A percentile compares a stretch with the other conserved stretches of the same genome.
Evolutionary conservation across 2,888 invertebrate species (phyloP).

Genomic region (Netelia fuscicornis): DNA sequence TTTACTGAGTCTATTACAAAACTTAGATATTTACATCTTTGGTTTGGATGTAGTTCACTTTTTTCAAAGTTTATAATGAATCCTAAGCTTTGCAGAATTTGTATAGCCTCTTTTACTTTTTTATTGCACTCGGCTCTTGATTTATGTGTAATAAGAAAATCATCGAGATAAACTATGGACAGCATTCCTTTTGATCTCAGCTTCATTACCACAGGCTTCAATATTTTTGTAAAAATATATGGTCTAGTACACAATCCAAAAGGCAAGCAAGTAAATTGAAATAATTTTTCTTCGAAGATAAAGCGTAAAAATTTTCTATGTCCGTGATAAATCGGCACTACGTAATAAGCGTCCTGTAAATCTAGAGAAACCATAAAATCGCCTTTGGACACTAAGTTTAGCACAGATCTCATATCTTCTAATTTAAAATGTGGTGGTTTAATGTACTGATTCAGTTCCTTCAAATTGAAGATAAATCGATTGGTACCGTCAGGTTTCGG

Average conservation of each 20-base stretch:
- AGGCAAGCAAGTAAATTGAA: conserved; percentile 68
- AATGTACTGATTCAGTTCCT: conserved; percentile 27
- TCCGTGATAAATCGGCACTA: conserved; percentile 55
- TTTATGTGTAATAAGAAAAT: conserved; percentile 61
- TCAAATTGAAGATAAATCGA: conserved; percentile 15
- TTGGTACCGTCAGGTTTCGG: conserved; percentile 23
- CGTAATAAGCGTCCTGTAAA: conserved; percentile 20
- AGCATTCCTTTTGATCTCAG: conserved; percentile 35
- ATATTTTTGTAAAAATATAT: conserved; percentile 68
- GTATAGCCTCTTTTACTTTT: conserved; percentile 20
- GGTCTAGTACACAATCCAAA: conserved; percentile 65
- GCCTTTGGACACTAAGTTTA: background rate
- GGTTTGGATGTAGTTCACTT: background rate
- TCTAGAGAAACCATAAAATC: conserved; percentile 16
- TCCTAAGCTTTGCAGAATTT: conserved; percentile 32
- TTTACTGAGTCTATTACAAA: conserved; percentile 6
- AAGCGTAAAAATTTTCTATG: conserved; percentile 65
- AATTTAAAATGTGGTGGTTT: conserved; percentile 24
- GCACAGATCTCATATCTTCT: conserved; percentile 28
- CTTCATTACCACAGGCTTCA: conserved; percentile 66
- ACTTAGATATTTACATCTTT: conserved; percentile 22
- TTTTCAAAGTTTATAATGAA: conserved; percentile 51
- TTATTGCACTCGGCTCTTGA: conserved; percentile 14
- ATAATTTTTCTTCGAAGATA: conserved; percentile 60
- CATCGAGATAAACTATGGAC: conserved; percentile 65